A percentile compares a stretch with the other conserved stretches of the same genome.
Conservation (phyloP, 2,113 vertebrate species). For the Ictalurus furcatus region DNA sequence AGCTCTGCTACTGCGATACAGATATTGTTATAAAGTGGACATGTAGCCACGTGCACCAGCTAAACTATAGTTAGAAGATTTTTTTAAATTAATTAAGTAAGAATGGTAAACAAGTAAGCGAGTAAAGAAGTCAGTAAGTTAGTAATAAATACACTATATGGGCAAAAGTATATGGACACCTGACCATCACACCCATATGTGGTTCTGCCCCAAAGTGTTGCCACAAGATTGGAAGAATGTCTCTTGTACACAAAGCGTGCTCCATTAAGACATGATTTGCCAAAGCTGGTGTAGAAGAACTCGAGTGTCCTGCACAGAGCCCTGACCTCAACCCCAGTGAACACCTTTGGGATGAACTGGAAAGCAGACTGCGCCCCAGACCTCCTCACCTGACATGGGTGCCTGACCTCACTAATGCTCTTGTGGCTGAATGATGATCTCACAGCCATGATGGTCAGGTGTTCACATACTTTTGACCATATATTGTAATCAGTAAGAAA, state of each 20-base stretch:
- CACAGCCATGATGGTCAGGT: background rate
- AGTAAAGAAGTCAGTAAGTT: background rate
- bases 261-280: background rate
- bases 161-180: background rate
- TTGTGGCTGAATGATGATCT: background rate
- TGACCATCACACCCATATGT: background rate
- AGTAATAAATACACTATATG: background rate
- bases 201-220: background rate
- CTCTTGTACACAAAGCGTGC: background rate
- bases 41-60: background rate
- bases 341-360: background rate
- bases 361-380: background rate
- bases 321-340: background rate
- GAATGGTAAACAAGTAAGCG: background rate
- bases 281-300: background rate
- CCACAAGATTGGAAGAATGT: background rate
- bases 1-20: background rate
- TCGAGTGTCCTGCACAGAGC: background rate
- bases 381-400: background rate
- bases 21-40: background rate
- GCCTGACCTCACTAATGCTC: background rate
- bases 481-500: background rate
- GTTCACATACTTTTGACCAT: background rate
- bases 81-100: background rate
- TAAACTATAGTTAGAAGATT: background rate